Conservation (phyloP, 1,140 invertebrate species). For the Paracyclopina nana region DNA sequence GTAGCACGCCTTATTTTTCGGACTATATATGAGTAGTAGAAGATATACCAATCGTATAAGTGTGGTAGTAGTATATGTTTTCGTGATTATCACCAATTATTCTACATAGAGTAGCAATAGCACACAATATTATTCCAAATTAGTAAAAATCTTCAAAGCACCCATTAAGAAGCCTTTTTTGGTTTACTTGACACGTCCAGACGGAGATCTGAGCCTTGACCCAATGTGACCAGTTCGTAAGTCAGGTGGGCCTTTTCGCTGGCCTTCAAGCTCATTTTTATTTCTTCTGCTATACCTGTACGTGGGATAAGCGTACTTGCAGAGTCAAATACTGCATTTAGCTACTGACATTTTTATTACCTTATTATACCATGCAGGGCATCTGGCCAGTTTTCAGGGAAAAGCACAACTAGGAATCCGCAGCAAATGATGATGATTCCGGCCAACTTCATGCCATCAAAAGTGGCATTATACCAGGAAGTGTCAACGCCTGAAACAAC, state of each 20-base stretch:
- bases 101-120: no score
- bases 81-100: no score
- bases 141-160: no score
- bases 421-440: slow-evolving; percentile 73
- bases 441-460: slow-evolving; percentile 80
- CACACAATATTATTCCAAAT: no score
- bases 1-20: no score
- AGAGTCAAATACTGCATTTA: neutral
- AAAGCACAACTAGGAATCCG: slow-evolving; percentile 78
- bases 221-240: slow-evolving; percentile 12
- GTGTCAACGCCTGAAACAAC: slow-evolving; percentile 54
- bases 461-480: slow-evolving; percentile 56
- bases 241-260: neutral
- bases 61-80: no score
- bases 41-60: no score
- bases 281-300: neutral
- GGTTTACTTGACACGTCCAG: slow-evolving; percentile 10
- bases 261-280: neutral
- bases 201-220: slow-evolving; percentile 7
- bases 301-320: neutral
- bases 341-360: neutral
- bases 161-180: no score
- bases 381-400: slow-evolving; percentile 76
- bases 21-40: no score
- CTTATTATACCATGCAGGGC: neutral